phyloP scores from a whole-genome alignment of 30 jellyfish, hydroid and myxozoan species.

The Pelagia noctiluca region DNA sequence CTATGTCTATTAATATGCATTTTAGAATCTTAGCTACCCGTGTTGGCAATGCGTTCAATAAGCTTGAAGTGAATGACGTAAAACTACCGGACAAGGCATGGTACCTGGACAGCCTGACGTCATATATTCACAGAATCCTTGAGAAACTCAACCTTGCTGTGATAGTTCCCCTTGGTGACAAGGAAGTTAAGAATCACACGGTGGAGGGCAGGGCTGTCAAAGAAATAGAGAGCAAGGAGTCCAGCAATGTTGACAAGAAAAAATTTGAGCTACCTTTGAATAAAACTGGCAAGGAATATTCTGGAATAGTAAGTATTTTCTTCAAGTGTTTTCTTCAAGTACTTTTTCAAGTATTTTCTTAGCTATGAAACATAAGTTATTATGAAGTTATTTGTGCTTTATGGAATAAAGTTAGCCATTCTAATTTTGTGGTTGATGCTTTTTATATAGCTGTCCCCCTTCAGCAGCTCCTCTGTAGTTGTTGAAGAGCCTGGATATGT shows the following conservation, averaged over 20 bases:
- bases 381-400: neutral
- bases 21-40: slow-evolving; percentile 43
- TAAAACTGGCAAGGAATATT: slow-evolving; percentile 36
- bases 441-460: no score
- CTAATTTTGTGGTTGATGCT: no score
- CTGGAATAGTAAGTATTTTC: slow-evolving; percentile 53
- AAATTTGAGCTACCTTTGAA: slow-evolving; percentile 48
- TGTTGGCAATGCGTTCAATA: slow-evolving; percentile 47
- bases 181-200: neutral
- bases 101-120: slow-evolving; percentile 32
- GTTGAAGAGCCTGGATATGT: no score
- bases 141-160: slow-evolving; percentile 10
- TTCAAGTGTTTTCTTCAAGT: neutral
- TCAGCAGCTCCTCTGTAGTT: no score
- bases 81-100: slow-evolving; percentile 58
- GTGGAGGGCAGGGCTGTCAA: neutral
- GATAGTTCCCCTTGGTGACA: neutral
- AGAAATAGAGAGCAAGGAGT: neutral
- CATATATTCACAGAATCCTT: slow-evolving; percentile 20
- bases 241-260: neutral
- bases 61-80: slow-evolving; percentile 26
- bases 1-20: neutral
- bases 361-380: neutral
- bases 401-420: no score
- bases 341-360: neutral